Evolutionary conservation across 2,888 invertebrate species (phyloP).

Genomic region (Caprella mutica): DNA sequence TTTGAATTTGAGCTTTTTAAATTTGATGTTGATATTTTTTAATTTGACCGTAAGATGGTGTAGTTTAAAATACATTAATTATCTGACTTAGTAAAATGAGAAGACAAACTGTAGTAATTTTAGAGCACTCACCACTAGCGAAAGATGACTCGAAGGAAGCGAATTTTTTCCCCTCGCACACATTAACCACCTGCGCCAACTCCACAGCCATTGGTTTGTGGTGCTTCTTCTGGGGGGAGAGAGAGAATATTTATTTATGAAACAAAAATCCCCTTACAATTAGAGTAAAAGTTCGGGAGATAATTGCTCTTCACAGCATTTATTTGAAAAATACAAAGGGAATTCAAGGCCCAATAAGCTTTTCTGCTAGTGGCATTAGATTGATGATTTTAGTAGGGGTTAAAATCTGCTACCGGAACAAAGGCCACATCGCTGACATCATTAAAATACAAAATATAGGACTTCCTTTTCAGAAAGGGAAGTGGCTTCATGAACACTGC

Average conservation of each 20-base stretch:
- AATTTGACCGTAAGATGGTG: neutral
- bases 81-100: neutral
- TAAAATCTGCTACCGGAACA: neutral
- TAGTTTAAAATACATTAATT: neutral
- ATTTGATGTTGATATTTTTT: neutral
- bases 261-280: too few relatives aligned
- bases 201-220: constrained; percentile 32
- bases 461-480: too few relatives aligned
- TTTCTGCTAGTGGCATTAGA: too few relatives aligned
- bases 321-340: too few relatives aligned
- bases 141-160: constrained; percentile 21
- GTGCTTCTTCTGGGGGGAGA: constrained; percentile 12
- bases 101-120: neutral
- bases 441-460: too few relatives aligned
- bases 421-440: too few relatives aligned
- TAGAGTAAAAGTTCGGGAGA: too few relatives aligned
- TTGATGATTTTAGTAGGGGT: neutral
- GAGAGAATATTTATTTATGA: neutral
- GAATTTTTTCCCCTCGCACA: constrained; percentile 32
- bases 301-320: too few relatives aligned
- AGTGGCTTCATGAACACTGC: too few relatives aligned
- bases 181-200: constrained; percentile 23
- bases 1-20: neutral
- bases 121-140: constrained; percentile 19
- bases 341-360: too few relatives aligned